Base-by-base conservation (phyloP, 2,888 invertebrate genomes). In the Lepas anatifera region DNA sequence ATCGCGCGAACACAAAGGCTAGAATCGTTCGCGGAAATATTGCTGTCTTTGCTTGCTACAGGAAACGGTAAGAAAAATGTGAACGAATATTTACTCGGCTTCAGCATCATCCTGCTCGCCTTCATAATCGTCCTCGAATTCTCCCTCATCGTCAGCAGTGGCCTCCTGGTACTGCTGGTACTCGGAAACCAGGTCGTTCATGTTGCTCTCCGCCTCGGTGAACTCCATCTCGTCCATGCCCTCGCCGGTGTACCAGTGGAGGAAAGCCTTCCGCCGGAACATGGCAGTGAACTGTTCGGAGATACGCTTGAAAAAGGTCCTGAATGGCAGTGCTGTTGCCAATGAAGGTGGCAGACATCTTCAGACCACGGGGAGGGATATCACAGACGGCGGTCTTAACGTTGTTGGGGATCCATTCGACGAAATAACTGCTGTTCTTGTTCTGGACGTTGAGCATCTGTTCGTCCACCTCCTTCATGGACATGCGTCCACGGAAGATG, bases 301-400 rank as follows among this genome's bases (percentile, higher is more conserved):
- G 72, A 84, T 81, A 50, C 83, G 79, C 76, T 83, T 83, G 78
- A 84, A 84, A n/a, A 58, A 83, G 76, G 76, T 83, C 83, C 75
- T 84, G 84, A 74, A 85, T 84, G 37, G 84, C 83, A 16, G 85
- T 85, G 46, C 81, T 81, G 72, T 81, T 74, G 74, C 93, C 94
- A 80, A 95, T 92, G 82, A 95, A 95, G 67, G 95, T 95, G 76
- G 93, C 92, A 4, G 94, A 89, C 94, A 95, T 95, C 81, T 93
- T 93, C 69, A 95, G 84, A 70, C 95, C 95, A 75, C 92, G 86
- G n/a, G 92, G 91, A 74, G 92, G 94, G 78, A 95, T 94, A 81
- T 95, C 94, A 82, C 94, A 95, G 74, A 93, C 92, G 76, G 93
- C 93, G 27, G 90, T 90, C 84, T 94, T 95, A 69, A 93, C 91